Base-by-base conservation (phyloP, 2,797 vertebrate species). In the Sebastes vulpes region DNA sequence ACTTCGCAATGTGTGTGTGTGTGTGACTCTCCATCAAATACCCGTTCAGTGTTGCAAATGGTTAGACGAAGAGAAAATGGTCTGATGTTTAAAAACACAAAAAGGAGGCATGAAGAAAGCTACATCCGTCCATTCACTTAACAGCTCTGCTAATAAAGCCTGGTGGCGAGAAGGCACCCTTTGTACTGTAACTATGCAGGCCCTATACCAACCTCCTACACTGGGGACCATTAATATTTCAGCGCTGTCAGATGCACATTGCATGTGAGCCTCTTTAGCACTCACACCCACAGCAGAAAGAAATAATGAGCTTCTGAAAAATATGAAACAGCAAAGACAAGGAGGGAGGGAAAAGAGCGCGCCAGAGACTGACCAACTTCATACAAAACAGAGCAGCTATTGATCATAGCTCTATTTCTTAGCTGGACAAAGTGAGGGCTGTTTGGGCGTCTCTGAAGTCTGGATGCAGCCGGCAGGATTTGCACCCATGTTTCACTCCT, bases 231-330 rank as follows among this genome's bases (percentile, higher is more conserved):
- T 95, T 95, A 96, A 96, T 96, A 95, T 95, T 96, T 95, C 89
- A 96, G 88, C 80, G 70, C 92, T 88, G 93, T 94, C 94, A 95
- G 94, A 95, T 90, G 89, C 91, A 92, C 91, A 80, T 88, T 90
- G 93, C 94, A 93, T 90, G 90, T 85, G 85, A 94, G 92, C 91
- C 92, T 95, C 89, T 93, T 95, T 93, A 94, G 89, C 88, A 72
- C 91, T 92, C 89, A 90, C 93, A 95, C 93, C 90, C 95, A 90
- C 82, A 89, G 92, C 92, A 93, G 84, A 94, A 84, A 89, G 84
- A 94, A 96, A 96, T 96, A 96, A 96, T 93, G 94, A 95, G 95
- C 92, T 93, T 93, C 91, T 93, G 94, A 95, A 95, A 94, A 93
- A 94, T 89, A 93, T 82, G 89, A 92, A 93, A 93, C 88, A 86